A percentile compares a stretch with the other conserved stretches of the same genome.
Conservation (phyloP, 2,797 vertebrate genomes). For the Pampus argenteus region DNA sequence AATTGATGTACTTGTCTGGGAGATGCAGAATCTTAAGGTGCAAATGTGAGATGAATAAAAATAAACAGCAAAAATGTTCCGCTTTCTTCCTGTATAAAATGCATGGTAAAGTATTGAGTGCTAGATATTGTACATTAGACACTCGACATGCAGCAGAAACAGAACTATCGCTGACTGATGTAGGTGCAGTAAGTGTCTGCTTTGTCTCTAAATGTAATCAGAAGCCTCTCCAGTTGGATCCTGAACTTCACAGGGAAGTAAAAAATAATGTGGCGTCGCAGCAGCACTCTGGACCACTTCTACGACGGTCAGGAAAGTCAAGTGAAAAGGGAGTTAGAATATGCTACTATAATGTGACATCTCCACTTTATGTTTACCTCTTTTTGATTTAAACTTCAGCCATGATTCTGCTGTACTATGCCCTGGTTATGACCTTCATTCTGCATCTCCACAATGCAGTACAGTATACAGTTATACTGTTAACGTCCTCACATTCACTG, state of each 20-base stretch:
- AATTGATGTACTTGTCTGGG: slow-evolving; percentile 65
- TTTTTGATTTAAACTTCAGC: slow-evolving; percentile 15
- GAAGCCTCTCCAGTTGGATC: not conserved
- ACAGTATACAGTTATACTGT: slow-evolving; percentile 10
- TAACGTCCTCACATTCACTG: slow-evolving; percentile 1
- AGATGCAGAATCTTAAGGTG: slow-evolving; percentile 21
- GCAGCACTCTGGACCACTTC: not conserved
- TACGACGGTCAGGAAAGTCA: not conserved
- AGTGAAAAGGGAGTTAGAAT: not conserved
- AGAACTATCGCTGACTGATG: not conserved
- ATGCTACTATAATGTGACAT: not conserved
- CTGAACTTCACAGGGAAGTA: slow-evolving; percentile 10
- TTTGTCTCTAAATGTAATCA: not conserved
- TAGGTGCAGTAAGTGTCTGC: too few species aligned
- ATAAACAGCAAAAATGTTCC: slow-evolving; percentile 33
- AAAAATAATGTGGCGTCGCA: not conserved
- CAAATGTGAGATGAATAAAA: slow-evolving; percentile 56
- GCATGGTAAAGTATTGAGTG: slow-evolving; percentile 17
- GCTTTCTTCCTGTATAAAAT: slow-evolving; percentile 17
- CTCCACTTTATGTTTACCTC: not conserved
- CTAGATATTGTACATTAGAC: not conserved
- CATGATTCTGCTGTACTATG: slow-evolving; percentile 14
- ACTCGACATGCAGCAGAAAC: not conserved
- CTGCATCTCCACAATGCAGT: not conserved
- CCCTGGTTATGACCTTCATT: slow-evolving; percentile 24